These are phyloP conservation scores for Plectropomus leopardus DNA, from an alignment of 2,113 vertebrate species.

Conservation along the genomic window DNA sequence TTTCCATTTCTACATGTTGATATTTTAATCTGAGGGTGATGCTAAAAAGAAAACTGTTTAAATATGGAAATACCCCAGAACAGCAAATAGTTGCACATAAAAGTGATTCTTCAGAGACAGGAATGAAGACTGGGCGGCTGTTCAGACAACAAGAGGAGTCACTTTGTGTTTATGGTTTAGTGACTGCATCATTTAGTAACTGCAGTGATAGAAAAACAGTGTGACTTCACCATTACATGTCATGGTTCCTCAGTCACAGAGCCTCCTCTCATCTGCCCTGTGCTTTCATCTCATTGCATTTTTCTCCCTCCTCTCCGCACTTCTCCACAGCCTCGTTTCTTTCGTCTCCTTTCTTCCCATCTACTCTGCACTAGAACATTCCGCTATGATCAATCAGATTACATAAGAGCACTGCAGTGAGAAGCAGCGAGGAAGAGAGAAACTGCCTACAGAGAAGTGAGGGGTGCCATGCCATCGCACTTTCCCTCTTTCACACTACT, in stretches of 20 bases:
- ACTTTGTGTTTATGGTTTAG: background rate
- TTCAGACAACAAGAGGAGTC: background rate
- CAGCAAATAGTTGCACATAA: background rate
- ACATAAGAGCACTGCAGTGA: constrained; percentile 81
- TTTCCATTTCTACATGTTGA: background rate
- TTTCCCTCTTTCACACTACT: constrained; percentile 6
- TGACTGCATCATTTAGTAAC: constrained; percentile 9
- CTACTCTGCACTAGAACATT: constrained; percentile 69
- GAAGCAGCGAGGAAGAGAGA: constrained; percentile 49
- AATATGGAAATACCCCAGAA: background rate
- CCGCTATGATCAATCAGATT: constrained; percentile 80
- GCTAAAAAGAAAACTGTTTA: background rate
- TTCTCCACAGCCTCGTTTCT: constrained; percentile 12
- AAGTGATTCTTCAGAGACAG: background rate
- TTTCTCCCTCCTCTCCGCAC: background rate
- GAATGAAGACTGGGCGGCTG: background rate
- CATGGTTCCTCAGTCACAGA: constrained; percentile 3
- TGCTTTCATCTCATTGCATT: constrained; percentile 22
- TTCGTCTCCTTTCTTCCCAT: constrained; percentile 24
- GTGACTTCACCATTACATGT: background rate
- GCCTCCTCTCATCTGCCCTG: constrained; percentile 16
- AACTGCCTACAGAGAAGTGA: constrained; percentile 36
- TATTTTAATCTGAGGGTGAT: background rate
- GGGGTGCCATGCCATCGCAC: constrained; percentile 20
- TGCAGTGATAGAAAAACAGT: constrained; percentile 2